A percentile compares a stretch with the other conserved stretches of the same genome.
These are phyloP conservation scores for Anagyrus pseudococci DNA, from an alignment of 2,888 invertebrate species.

Conservation along the genomic window DNA sequence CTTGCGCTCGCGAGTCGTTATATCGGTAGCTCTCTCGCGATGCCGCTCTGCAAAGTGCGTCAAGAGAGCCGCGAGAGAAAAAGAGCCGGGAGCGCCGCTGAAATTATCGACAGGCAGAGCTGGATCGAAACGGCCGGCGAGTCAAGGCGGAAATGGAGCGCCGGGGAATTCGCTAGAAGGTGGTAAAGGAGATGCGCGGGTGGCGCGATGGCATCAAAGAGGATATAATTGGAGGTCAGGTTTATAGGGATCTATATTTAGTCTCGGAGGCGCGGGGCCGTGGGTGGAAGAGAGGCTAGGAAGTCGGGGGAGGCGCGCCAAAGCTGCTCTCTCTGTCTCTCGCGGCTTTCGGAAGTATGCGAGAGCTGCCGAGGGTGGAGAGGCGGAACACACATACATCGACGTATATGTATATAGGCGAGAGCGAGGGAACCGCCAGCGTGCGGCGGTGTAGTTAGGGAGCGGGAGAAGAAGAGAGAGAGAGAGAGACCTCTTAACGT, in stretches of 20 bases:
- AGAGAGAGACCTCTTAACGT: constrained; percentile 56
- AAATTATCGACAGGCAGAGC: no score
- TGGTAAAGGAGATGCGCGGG: constrained; percentile 40
- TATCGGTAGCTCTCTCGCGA: neutral
- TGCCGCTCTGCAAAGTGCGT: neutral
- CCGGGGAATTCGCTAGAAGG: constrained; percentile 17
- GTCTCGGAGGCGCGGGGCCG: constrained; percentile 40
- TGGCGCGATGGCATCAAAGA: constrained; percentile 53
- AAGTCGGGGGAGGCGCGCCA: neutral
- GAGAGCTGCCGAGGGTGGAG: neutral
- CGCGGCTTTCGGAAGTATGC: constrained; percentile 17
- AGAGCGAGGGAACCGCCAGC: constrained; percentile 31
- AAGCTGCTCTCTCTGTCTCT: no score
- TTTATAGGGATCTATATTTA: constrained; percentile 57
- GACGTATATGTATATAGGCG: constrained; percentile 35
- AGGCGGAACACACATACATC: constrained; percentile 27
- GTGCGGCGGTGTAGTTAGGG: constrained; percentile 45
- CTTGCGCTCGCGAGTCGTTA: no score
- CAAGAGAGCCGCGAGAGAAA: neutral
- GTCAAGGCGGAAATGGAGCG: neutral
- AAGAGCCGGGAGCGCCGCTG: no score
- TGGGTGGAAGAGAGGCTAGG: constrained; percentile 21
- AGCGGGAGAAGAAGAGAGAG: neutral
- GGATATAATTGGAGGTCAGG: constrained; percentile 58
- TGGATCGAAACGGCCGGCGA: constrained; percentile 22